Evolutionary conservation across 2,797 vertebrate species (phyloP).

Genomic region (Rhabdomys pumilio): DNA sequence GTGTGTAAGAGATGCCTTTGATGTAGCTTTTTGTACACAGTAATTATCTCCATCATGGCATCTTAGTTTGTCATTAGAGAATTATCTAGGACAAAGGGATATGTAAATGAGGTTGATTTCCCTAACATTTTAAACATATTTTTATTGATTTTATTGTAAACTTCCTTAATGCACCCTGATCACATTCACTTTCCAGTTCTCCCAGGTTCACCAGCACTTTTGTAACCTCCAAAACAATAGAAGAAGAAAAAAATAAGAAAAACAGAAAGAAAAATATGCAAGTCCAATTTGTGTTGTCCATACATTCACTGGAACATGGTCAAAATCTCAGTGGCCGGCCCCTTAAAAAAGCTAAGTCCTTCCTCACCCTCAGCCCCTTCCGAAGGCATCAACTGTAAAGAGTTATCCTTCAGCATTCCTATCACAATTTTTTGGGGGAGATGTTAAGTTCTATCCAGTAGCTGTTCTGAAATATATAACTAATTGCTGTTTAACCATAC

Average conservation of each 20-base stretch:
- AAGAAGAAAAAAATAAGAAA: background rate
- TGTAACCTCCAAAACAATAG: background rate
- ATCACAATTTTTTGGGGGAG: background rate
- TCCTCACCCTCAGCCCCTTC: background rate
- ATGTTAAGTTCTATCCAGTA: background rate
- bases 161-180: background rate
- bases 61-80: background rate
- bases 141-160: background rate
- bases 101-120: no score
- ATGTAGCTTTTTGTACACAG: background rate
- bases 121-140: background rate
- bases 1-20: constrained; percentile 1
- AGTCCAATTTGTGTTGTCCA: background rate
- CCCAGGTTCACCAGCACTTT: background rate
- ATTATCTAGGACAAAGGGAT: constrained; percentile 12
- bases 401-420: background rate
- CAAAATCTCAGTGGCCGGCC: background rate
- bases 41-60: background rate
- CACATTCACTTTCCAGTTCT: background rate
- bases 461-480: background rate
- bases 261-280: background rate
- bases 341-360: background rate
- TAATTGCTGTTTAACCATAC: background rate
- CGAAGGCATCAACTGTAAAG: background rate
- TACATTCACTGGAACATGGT: background rate